Evolutionary conservation across 2,888 invertebrate species (phyloP).

Genomic region (Plutella xylostella): DNA sequence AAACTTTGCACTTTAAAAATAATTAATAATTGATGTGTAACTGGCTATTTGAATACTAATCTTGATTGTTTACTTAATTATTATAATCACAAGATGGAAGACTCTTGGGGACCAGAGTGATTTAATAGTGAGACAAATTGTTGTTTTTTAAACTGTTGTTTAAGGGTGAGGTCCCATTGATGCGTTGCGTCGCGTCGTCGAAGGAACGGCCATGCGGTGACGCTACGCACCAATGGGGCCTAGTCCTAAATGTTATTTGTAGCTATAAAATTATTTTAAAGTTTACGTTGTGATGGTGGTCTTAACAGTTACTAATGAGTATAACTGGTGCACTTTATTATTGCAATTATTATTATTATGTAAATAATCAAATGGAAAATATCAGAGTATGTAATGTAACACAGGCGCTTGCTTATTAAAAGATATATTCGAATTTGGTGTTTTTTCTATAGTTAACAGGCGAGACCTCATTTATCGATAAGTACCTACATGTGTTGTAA

Average conservation of each 20-base stretch:
- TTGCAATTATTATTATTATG: slow-evolving; percentile 31
- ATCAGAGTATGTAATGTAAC: slow-evolving; percentile 3
- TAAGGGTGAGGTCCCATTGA: no score
- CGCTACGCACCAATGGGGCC: no score
- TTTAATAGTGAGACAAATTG: background rate
- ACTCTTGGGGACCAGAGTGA: background rate
- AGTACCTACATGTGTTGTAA: no score
- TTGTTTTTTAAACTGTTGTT: background rate
- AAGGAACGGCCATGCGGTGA: no score
- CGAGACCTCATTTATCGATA: no score
- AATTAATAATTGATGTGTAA: no score
- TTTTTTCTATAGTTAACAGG: no score
- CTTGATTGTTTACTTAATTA: background rate
- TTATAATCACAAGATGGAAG: background rate
- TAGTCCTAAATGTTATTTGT: no score
- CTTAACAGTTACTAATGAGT: slow-evolving; percentile 43
- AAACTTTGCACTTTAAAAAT: no score
- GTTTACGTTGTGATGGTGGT: no score
- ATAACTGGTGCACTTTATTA: slow-evolving; percentile 33
- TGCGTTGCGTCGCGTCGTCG: no score
- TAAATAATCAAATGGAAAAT: slow-evolving; percentile 21
- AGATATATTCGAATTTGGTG: slow-evolving; percentile 38
- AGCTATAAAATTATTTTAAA: no score
- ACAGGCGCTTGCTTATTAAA: slow-evolving; percentile 58
- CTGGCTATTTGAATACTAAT: background rate